Base-by-base conservation (phyloP, 1,140 invertebrate species). In the Ostrea edulis region DNA sequence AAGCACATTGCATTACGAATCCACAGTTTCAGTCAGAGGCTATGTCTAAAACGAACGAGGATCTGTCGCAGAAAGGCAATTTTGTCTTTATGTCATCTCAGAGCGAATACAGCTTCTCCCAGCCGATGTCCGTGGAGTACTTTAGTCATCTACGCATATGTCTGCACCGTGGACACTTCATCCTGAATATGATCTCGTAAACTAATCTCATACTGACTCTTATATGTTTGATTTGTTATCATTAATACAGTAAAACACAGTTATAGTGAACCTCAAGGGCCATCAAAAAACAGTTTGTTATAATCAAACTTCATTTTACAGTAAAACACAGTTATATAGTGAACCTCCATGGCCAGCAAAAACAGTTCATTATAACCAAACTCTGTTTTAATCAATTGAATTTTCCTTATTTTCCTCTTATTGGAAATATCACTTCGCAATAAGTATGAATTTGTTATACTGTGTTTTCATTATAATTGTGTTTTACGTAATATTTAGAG, bases 131-230 rank as follows among this genome's bases (percentile, higher is more conserved):
- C 25, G 53, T 83, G 22, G 86, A 87, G 62, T 58, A 22, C 9
- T 87, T 87, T 62, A 84, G 55, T 17, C 87, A 88, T 25, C 54
- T 88, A 25, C 53, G 25, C 52, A 81, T 52, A 8, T 29, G 62
- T 22, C 25, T 88, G 20, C 51, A 85, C 14, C 29, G 83, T 82
- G 82, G 86, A 86, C 82, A 84, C 29, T 54, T 77, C 17, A 22
- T 44, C n/a, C 35, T 87, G 84, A 88, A 11, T 86, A 90, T 51
- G 54, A 84, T 25, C 22, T 44, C 8, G 35, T 88, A 53, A 82
- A n/a, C 20, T 65, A 65, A 58, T 58, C 20, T 20, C 14, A 17
- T 62, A 62, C 20, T 62, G 17, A 20, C 55, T 7, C 20, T 5
- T 20, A 62, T 62, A 62, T n/a, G 20, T 0, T 62, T n/a, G n/a